Evolutionary conservation across 2,888 invertebrate species (phyloP).

Genomic region (Macaria notata): DNA sequence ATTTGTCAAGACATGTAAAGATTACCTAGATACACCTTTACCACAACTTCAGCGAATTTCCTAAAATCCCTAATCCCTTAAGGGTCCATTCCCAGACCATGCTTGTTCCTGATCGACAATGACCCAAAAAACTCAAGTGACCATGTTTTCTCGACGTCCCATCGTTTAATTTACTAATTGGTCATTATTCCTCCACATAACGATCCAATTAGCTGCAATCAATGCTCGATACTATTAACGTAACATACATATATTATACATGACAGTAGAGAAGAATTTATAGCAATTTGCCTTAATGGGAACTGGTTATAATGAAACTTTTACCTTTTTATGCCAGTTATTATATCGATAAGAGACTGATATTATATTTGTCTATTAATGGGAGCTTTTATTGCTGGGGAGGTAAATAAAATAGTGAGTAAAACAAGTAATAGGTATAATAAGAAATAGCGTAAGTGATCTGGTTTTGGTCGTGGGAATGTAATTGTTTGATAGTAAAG

Average conservation of each 20-base stretch:
- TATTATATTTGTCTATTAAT: conserved; percentile 45
- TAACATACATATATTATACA: conserved; percentile 56
- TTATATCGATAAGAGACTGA: conserved; percentile 49
- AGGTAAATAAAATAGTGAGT: conserved; percentile 27
- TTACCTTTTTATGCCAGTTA: conserved; percentile 39
- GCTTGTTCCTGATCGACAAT: conserved; percentile 37
- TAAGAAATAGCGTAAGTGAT: conserved; percentile 22
- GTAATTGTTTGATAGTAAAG: not conserved
- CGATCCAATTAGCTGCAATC: conserved; percentile 76
- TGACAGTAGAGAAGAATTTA: conserved; percentile 60
- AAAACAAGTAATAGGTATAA: not conserved
- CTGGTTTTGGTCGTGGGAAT: conserved; percentile 26
- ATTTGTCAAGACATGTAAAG: too few relatives aligned
- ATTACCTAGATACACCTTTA: too few relatives aligned
- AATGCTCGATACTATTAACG: conserved; percentile 67
- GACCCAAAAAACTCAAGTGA: conserved; percentile 49
- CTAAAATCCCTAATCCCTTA: conserved; percentile 33
- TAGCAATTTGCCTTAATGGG: conserved; percentile 45
- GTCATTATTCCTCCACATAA: conserved; percentile 70
- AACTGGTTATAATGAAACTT: conserved; percentile 47
- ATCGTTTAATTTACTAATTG: conserved; percentile 74
- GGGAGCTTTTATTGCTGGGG: conserved; percentile 27
- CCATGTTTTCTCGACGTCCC: conserved; percentile 48
- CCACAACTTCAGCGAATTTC: not conserved
- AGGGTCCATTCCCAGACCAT: conserved; percentile 32